These are phyloP conservation scores for Criorhina ranunculi DNA, from an alignment of 2,888 invertebrate species.

Conservation along the genomic window DNA sequence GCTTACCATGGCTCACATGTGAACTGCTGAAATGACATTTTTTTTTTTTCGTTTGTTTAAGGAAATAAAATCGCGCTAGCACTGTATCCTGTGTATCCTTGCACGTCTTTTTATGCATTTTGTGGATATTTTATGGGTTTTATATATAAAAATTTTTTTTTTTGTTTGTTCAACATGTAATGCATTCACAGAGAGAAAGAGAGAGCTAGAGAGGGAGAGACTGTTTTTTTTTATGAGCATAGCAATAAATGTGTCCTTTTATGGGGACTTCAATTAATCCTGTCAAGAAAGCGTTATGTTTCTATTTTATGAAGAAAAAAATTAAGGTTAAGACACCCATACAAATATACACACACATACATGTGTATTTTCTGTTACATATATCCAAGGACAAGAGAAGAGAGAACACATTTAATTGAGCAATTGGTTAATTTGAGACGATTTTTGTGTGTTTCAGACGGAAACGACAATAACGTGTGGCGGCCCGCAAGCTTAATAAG, in stretches of 20 bases:
- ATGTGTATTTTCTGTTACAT: not conserved
- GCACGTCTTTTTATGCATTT: conserved; percentile 55
- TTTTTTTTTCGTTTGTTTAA: too few species aligned
- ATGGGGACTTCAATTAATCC: conserved; percentile 70
- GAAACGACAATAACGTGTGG: conserved; percentile 38
- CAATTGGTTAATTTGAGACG: conserved; percentile 70
- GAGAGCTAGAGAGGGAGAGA: not conserved
- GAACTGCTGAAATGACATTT: conserved; percentile 61
- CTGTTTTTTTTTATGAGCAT: conserved; percentile 58
- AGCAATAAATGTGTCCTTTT: conserved; percentile 63
- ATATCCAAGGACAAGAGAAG: not conserved
- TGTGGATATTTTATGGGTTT: conserved; percentile 52
- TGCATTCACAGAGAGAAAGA: not conserved
- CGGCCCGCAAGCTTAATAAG: conserved; percentile 15
- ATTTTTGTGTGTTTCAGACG: conserved; percentile 38
- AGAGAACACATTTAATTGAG: conserved; percentile 62
- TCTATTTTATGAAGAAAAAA: conserved; percentile 44
- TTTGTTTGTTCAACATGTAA: not conserved
- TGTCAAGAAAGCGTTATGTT: conserved; percentile 59
- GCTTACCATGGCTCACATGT: too few species aligned
- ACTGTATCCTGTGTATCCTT: conserved; percentile 9
- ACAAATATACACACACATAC: not conserved
- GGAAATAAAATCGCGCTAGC: conserved; percentile 45
- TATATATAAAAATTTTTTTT: not conserved
- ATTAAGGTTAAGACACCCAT: conserved; percentile 16